These are phyloP conservation scores for Muscicapa adusta DNA, from an alignment of 2,113 vertebrate genomes.

Conservation along the genomic window DNA sequence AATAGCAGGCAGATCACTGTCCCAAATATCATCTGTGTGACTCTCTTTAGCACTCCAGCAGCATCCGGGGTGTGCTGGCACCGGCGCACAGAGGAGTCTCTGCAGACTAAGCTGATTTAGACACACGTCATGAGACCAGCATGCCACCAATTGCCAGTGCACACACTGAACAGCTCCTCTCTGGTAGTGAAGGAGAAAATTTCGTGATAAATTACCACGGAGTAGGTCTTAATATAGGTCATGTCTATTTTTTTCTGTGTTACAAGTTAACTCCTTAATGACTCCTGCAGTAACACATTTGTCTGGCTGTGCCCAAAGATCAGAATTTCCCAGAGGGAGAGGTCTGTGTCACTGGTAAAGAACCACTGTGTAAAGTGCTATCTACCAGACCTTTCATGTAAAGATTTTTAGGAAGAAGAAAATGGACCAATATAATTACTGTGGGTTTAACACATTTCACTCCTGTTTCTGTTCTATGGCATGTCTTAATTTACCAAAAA, in stretches of 20 bases:
- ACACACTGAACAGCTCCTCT: not conserved
- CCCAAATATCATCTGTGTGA: not conserved
- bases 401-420: not conserved
- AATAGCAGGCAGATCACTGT: conserved; percentile 54
- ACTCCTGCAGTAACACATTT: not conserved
- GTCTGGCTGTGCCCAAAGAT: not conserved
- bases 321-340: not conserved
- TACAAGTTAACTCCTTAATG: not conserved
- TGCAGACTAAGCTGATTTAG: conserved; percentile 22
- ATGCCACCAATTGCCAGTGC: not conserved
- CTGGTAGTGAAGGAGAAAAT: not conserved
- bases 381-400: not conserved
- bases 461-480: not conserved
- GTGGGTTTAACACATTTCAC: not conserved
- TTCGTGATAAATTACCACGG: not conserved
- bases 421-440: not conserved
- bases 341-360: not conserved
- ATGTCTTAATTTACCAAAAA: not conserved
- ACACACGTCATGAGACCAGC: not conserved
- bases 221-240: not conserved
- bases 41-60: not conserved
- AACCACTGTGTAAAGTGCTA: not conserved
- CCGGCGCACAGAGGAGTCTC: not conserved
- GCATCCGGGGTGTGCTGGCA: not conserved
- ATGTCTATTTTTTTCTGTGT: not conserved